Base-by-base conservation (phyloP, 2,888 invertebrate genomes). In the Spilosoma lubricipeda region DNA sequence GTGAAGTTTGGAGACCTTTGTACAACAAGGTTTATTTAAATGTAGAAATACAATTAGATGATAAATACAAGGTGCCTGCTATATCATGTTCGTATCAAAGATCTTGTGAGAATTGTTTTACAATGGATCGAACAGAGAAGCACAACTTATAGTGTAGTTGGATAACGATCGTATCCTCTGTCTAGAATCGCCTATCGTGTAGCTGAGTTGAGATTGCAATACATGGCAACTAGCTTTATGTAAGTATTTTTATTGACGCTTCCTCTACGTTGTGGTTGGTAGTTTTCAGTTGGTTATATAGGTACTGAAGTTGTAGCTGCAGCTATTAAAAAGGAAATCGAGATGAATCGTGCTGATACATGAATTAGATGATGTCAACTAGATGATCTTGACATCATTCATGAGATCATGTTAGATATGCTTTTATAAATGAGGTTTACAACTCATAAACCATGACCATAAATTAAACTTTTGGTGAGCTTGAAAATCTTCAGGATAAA, bases 111-210 rank as follows among this genome's bases (percentile, higher is more conserved):
- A 88, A 91, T 87, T 87, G 87, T 90, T 85, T 82, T 90, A 91
- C 91, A 93, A 91, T 92, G 85, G 87, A 78, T 82, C 82, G 80
- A 73, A 70, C 81, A 78, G 82, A 82, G 79, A 84, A 83, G 70
- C 70, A 27, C 33, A 23, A 52, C 52, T 66, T 76, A 72, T 90
- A 88, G 90, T 92, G 73, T 90, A 88, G 90, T 92, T 91, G 91
- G 89, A 91, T 93, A 92, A 93, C 93, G 90, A 90, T 84, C 81
- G 83, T 91, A 90, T 94, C 93, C 93, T 92, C 80, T 87, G 73
- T 78, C 80, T 85, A 78, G 70, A 66, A 42, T 56, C 70, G 71
- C 67, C 76, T 71, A 71, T 67, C 72, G 71, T 70, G 76, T 80
- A 78, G 76, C 72, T 70, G 69, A 72, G 73, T 71, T 80, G 72